Evolutionary conservation across 2,888 invertebrate genomes (phyloP), one percentile per base, ranked within the genome.

Genomic region (Cheilosia urbana): DNA sequence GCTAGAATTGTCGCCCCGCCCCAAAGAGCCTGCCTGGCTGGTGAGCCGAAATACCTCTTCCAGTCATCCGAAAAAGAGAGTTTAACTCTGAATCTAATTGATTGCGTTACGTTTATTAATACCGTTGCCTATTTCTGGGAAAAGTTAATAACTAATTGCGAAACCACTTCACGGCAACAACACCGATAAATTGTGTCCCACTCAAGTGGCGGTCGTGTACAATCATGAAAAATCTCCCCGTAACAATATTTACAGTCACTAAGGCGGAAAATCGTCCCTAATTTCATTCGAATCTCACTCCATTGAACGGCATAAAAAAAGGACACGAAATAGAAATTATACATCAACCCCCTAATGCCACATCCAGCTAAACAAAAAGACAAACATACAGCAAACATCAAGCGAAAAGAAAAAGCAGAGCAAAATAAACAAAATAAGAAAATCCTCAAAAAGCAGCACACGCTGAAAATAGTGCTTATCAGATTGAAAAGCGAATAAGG

Each of bases 191-290:
- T 13, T 37, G 34, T 58, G 65, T 27, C 34, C 51, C 34, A 24
- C 58, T 19, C 15, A 42, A 24, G 34, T 2, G 34, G 1, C 51
- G 40, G 6, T n/a, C n/a, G 24, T 5, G 13, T 27, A 42, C 21
- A 68, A 62, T 62, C 75, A 55, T 65, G n/a, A 60, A 53, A 77
- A 60, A 77, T 65, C 53, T 15, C 73, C 34, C 34, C 68, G 47
- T 45, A 75, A 75, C 75, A 79, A 84, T 80, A 80, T 84, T 84
- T 84, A 51, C 73, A 75, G 73, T 71, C 80, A 84, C 55, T 75
- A 73, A 66, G 69, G 75, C 80, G 69, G 84, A 84, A 84, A 84
- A 84, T 84, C 75, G 80, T 80, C 47, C 75, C 69, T 80, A 84
- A 84, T 80, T 80, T 66, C 69, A 66, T 75, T 65, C 58, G 80